Conservation (phyloP, 1,140 invertebrate species). For the Drosophila nigromelanica region DNA sequence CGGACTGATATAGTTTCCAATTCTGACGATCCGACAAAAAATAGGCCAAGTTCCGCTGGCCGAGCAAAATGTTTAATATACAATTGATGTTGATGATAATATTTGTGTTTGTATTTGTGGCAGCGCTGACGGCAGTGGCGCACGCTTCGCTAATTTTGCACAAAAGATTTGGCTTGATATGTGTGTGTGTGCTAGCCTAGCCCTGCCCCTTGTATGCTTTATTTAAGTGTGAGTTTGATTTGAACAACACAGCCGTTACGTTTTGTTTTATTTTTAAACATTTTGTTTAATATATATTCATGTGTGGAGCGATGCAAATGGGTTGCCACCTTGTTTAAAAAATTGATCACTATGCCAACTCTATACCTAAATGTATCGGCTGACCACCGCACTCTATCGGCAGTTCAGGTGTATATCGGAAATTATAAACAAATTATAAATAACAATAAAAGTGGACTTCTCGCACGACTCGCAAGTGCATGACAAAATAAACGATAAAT, state of each 20-base stretch:
- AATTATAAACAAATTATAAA: constrained; percentile 50
- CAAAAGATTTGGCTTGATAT: constrained; percentile 36
- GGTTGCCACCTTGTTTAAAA: constrained; percentile 41
- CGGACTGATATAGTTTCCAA: constrained; percentile 81
- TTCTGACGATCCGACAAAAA: constrained; percentile 56
- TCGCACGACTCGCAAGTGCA: constrained; percentile 10
- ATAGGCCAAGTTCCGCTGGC: constrained; percentile 63
- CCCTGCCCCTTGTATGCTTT: constrained; percentile 22
- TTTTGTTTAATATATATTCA: constrained; percentile 50
- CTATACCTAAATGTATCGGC: constrained; percentile 7
- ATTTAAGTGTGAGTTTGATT: constrained; percentile 50
- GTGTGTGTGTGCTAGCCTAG: constrained; percentile 8
- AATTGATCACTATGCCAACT: constrained; percentile 20
- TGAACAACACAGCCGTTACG: constrained; percentile 46
- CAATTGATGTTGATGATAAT: constrained; percentile 52
- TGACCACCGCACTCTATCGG: constrained; percentile 4
- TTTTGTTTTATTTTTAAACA: constrained; percentile 76
- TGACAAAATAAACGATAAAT: constrained; percentile 27
- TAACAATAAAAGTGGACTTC: constrained; percentile 35
- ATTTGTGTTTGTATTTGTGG: constrained; percentile 45
- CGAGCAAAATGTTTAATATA: constrained; percentile 53
- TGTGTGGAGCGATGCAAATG: constrained; percentile 19
- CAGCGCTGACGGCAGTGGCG: constrained; percentile 19
- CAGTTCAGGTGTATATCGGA: constrained; percentile 28
- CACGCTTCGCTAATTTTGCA: constrained; percentile 39